Evolutionary conservation across 1,140 invertebrate genomes (phyloP).

Genomic region (Drosophila serrata): DNA sequence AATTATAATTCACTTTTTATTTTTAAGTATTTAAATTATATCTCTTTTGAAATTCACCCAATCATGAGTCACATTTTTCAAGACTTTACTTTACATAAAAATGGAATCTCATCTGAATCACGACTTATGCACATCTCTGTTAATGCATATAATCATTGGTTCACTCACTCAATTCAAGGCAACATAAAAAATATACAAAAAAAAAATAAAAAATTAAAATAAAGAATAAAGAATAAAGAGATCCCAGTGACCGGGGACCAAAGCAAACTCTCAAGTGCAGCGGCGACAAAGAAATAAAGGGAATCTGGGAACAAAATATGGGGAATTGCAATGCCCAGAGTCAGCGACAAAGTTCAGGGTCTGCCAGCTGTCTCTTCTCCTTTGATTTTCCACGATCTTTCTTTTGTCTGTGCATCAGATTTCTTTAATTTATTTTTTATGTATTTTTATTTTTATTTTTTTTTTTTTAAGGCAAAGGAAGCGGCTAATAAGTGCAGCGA

Average conservation of each 20-base stretch:
- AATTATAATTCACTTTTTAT: no score
- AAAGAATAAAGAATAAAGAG: conserved; percentile 36
- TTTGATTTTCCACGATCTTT: conserved; percentile 44
- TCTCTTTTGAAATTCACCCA: no score
- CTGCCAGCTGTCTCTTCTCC: conserved; percentile 60
- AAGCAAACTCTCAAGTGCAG: conserved; percentile 51
- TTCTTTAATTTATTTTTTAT: not conserved
- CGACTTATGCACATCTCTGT: conserved; percentile 11
- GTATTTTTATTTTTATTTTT: not conserved
- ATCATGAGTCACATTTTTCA: no score
- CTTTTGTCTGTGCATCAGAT: conserved; percentile 43
- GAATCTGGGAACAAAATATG: conserved; percentile 35
- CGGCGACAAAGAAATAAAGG: conserved; percentile 52
- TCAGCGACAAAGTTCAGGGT: conserved; percentile 73
- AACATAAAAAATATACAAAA: not conserved
- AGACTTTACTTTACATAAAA: not conserved
- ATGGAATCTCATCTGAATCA: not conserved
- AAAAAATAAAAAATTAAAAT: conserved; percentile 9
- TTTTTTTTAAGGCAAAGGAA: conserved; percentile 47
- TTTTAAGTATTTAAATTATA: no score
- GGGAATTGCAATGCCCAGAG: conserved; percentile 51
- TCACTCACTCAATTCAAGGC: conserved; percentile 66
- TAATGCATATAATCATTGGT: conserved; percentile 63
- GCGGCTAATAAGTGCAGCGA: conserved; percentile 72
- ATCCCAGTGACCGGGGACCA: conserved; percentile 23